phyloP scores from a whole-genome alignment of 2,888 invertebrate genomes.

The Acrocyrtus sp. region DNA sequence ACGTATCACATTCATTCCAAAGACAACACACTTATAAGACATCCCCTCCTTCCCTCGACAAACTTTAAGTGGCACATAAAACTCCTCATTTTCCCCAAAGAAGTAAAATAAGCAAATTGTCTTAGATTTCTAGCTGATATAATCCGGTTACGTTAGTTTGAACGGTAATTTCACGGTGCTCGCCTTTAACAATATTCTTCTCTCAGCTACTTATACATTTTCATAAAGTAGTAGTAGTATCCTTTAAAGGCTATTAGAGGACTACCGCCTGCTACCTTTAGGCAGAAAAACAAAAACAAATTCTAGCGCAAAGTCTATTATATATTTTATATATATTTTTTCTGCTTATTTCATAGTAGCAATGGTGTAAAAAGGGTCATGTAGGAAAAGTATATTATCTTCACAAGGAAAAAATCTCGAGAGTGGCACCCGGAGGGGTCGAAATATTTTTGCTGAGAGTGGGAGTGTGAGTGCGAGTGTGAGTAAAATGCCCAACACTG shows the following conservation, averaged over 20 bases:
- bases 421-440: too few species aligned
- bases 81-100: background rate
- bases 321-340: slow-evolving; percentile 3
- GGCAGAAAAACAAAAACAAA: background rate
- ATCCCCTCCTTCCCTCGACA: background rate
- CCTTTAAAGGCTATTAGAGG: background rate
- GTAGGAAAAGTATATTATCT: background rate
- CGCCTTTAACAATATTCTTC: background rate
- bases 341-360: slow-evolving; percentile 3
- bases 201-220: background rate
- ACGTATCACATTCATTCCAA: background rate
- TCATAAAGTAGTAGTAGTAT: background rate
- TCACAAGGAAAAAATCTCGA: background rate
- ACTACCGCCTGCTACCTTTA: background rate
- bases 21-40: slow-evolving; percentile 5
- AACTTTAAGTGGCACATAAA: background rate
- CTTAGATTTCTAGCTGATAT: slow-evolving; percentile 19
- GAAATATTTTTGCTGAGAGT: too few species aligned
- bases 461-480: background rate
- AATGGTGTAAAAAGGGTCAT: slow-evolving; percentile 10
- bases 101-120: background rate
- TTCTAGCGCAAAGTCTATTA: background rate
- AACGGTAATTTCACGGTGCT: slow-evolving; percentile 43
- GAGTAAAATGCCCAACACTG: background rate
- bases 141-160: slow-evolving; percentile 50